These are phyloP conservation scores for Aptenodytes patagonicus DNA, from an alignment of 2,113 vertebrate species.

Conservation along the genomic window DNA sequence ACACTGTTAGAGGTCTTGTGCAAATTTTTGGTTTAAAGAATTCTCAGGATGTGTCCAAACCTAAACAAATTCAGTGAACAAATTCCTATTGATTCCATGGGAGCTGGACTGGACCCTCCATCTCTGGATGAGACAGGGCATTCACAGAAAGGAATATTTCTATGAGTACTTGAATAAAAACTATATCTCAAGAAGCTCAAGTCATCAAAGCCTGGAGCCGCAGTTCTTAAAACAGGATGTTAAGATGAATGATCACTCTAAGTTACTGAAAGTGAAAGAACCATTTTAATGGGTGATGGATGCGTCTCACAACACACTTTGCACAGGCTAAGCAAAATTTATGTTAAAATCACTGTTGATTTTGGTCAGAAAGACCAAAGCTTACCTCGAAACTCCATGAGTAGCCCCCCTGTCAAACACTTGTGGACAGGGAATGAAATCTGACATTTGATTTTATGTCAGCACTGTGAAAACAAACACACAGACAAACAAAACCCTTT, in stretches of 20 bases:
- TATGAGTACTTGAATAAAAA: not conserved
- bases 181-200: not conserved
- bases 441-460: not conserved
- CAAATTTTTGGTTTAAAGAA: not conserved
- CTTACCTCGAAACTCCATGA: not conserved
- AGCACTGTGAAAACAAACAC: not conserved
- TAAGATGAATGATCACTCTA: not conserved
- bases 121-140: not conserved
- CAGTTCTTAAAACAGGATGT: not conserved
- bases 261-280: not conserved
- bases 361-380: not conserved
- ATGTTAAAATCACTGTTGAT: not conserved
- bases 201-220: not conserved
- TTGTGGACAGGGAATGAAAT: not conserved
- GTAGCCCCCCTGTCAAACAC: accelerated
- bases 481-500: not conserved
- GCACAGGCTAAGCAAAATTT: not conserved
- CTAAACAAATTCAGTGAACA: not conserved
- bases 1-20: not conserved
- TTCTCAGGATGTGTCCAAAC: not conserved
- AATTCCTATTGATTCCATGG: not conserved
- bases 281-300: not conserved
- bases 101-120: not conserved
- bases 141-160: not conserved
- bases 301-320: not conserved